Percentiles rank a stretch among this genome's conserved stretches.
These are phyloP conservation scores for Himalopsyche phryganea DNA, from an alignment of 1,140 invertebrate genomes.

Conservation along the genomic window DNA sequence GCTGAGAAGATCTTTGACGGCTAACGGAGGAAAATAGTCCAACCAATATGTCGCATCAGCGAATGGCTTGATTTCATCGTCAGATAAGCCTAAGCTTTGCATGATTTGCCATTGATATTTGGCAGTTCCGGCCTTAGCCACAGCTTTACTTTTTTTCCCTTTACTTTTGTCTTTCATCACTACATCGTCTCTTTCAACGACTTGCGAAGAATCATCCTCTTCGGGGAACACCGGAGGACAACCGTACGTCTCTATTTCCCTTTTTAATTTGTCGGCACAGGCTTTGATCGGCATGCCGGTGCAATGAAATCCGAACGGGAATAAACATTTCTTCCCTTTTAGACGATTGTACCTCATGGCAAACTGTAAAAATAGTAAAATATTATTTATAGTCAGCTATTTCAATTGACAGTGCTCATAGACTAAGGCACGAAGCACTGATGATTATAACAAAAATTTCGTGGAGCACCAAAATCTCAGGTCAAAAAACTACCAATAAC, in stretches of 20 bases:
- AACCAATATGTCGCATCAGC: constrained; percentile 90
- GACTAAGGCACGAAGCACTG: no score
- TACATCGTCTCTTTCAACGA: constrained; percentile 57
- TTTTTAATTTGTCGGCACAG: constrained; percentile 95
- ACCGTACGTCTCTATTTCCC: constrained; percentile 90
- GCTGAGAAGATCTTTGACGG: constrained; percentile 78
- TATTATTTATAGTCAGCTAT: no score
- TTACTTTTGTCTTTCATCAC: constrained; percentile 92
- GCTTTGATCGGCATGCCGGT: constrained; percentile 97
- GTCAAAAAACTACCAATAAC: not conserved
- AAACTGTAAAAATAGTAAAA: constrained; percentile 65
- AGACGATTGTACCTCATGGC: constrained; percentile 85
- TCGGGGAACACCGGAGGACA: constrained; percentile 89
- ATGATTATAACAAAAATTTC: no score
- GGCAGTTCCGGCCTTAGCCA: constrained; percentile 81
- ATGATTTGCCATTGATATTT: constrained; percentile 99
- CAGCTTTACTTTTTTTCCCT: constrained; percentile 98
- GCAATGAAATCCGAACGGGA: constrained; percentile 98
- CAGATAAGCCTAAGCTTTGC: constrained; percentile 82
- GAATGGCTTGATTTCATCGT: constrained; percentile 93
- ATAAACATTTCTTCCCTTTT: constrained; percentile 87
- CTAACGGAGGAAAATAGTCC: constrained; percentile 91
- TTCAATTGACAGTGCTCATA: no score
- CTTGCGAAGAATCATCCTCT: constrained; percentile 47
- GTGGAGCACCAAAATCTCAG: not conserved